These are phyloP conservation scores for Cheirogaleus medius DNA, from an alignment of 2,113 vertebrate genomes.

Conservation along the genomic window DNA sequence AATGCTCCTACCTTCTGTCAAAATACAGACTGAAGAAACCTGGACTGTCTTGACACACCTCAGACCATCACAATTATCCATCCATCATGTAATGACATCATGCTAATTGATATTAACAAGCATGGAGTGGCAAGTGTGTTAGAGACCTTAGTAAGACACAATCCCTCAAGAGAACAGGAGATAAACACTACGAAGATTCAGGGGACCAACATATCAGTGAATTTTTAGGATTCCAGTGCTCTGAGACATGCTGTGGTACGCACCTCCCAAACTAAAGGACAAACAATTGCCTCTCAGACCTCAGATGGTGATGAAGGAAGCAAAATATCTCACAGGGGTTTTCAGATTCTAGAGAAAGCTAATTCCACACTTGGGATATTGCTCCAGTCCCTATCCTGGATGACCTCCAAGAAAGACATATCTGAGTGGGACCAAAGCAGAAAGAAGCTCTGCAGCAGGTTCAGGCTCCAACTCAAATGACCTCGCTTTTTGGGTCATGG, in stretches of 20 bases:
- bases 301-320: not conserved
- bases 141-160: not conserved
- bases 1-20: not conserved
- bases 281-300: not conserved
- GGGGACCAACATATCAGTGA: not conserved
- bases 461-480: not conserved
- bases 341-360: not conserved
- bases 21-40: not conserved
- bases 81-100: not conserved
- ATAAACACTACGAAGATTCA: not conserved
- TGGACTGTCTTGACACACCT: not conserved
- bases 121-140: not conserved
- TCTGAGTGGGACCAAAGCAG: not conserved
- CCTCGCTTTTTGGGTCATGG: not conserved
- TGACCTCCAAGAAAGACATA: not conserved
- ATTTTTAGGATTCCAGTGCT: not conserved
- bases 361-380: not conserved
- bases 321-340: not conserved
- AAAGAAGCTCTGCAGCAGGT: not conserved
- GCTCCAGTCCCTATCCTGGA: not conserved
- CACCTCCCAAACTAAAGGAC: not conserved
- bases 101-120: not conserved
- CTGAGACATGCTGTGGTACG: not conserved
- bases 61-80: not conserved
- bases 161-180: not conserved